Base-by-base conservation (phyloP, 2,113 vertebrate species). In the Peromyscus californicus region DNA sequence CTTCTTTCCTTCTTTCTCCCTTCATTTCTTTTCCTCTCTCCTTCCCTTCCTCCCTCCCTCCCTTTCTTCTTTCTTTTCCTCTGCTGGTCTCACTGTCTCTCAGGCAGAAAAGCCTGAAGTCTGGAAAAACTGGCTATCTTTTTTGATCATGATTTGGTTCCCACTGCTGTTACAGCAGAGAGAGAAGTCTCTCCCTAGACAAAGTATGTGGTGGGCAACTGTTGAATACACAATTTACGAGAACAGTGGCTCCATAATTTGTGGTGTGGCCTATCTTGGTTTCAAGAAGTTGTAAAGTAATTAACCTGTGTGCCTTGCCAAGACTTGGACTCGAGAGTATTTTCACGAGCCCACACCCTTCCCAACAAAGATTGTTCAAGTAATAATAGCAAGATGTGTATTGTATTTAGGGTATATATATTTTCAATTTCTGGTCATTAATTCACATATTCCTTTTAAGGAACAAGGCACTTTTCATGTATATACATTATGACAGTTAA, bases 81-180 rank as follows among this genome's bases (percentile, higher is more conserved):
- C 96, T 98, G 76, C 92, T 96, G 94, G 96, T 97, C 97, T 99
- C 97, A 94, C 1, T 93, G 95, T 98, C 98, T 99, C 97, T 98
- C 98, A 98, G 97, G 97, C 96, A 98, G 97, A 94, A 93, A 93
- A 97, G 91, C 96, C 86, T 96, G 92, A 93, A 97, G 97, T 96
- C 91, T 97, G 97, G 95, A 89, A 97, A 97, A 89, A 65, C 88
- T 92, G 97, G 78, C 93, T 86, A 74, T 75, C 93, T 92, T 82
- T 97, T 70, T 96, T 82, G 78, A 70, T 95, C 95, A 86, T 79
- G 91, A 97, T 97, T 83, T 39, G n/a, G n/a, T 84, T 59, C 92
- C 75, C 94, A 95, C 0, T 21, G 96, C 96, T 97, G 63, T 97
- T 96, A 97, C 26, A 91, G 94, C 97, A 97, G 96, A 97, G 97